Base-by-base conservation (phyloP, 2,113 vertebrate genomes). In the Monopterus albus region DNA sequence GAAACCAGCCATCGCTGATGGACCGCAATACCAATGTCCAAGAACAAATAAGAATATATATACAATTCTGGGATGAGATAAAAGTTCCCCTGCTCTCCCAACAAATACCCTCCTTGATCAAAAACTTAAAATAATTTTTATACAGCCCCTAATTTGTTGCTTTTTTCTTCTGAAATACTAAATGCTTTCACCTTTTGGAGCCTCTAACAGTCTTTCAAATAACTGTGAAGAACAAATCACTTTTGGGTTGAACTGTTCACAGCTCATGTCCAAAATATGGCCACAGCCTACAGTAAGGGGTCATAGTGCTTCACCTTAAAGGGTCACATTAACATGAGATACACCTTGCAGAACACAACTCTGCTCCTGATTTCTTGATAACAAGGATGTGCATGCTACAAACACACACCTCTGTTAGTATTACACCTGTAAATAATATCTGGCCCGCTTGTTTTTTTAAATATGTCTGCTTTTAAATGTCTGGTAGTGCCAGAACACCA, bases 401-500 rank as follows among this genome's bases (percentile, higher is more conserved):
- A n/a, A n/a, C n/a, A n/a, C n/a, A n/a, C n/a, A n/a, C n/a, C n/a
- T n/a, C n/a, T n/a, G n/a, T n/a, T n/a, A n/a, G n/a, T 10, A 4
- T 8, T 5, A 12, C 66, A 72, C 29, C 75, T 72, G 57, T 13
- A 39, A 76, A 68, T 33, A 68, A 58, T 7, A 66, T 29, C 31
- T 49, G 40, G 29, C 39, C 49, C 28, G 3, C 49, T n/a, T n/a
- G n/a, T n/a, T n/a, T n/a, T n/a, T n/a, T n/a, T n/a, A n/a, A n/a
- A n/a, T n/a, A n/a, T 26, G 11, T 12, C 43, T 72, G 17, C 56
- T 42, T 47, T 46, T 4, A 81, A 81, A 78, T 88, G 80, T 65
- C 49, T 72, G 75, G 62, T 43, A 33, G 46, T 76, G 50, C 42
- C 60, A 51, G 33, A 18, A 21, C 31, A 28, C 29, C 23, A 17